Percentiles rank a stretch among this genome's conserved stretches.
phyloP scores from a whole-genome alignment of 2,113 vertebrate genomes.

The Sclerurus mexicanus region DNA sequence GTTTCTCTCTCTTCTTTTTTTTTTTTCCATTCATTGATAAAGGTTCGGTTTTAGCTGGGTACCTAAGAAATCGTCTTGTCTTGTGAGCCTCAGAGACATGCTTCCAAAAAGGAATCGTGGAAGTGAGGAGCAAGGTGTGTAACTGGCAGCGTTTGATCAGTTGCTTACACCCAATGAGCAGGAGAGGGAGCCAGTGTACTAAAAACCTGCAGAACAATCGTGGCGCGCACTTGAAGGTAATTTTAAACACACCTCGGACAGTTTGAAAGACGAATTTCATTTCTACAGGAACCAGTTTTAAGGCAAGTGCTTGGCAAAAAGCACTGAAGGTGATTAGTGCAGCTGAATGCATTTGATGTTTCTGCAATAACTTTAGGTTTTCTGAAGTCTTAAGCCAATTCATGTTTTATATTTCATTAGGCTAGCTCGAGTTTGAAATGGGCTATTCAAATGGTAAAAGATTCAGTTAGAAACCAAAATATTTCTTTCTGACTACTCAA shows the following conservation, averaged over 20 bases:
- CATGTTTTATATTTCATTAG: background rate
- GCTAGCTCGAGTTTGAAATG: background rate
- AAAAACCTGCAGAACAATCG: background rate
- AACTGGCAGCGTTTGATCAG: background rate
- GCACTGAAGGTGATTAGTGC: background rate
- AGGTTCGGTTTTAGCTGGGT: rapidly evolving
- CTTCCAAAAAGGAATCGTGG: background rate
- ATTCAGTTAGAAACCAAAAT: background rate
- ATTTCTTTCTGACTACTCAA: background rate
- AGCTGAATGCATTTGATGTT: background rate
- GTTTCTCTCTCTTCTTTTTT: background rate
- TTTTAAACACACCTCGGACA: background rate
- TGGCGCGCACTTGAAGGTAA: rapidly evolving
- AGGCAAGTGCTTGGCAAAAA: background rate
- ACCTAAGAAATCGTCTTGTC: background rate
- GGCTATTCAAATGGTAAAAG: background rate
- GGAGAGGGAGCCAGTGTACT: slow-evolving; percentile 36
- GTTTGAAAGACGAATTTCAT: background rate
- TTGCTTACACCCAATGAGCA: background rate
- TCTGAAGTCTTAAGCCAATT: background rate
- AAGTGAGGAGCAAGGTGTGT: background rate
- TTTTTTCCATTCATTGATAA: background rate
- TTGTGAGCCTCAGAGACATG: background rate
- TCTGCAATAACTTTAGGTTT: background rate
- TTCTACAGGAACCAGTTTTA: background rate